Conservation (phyloP, 1,140 invertebrate species). For the Cepaea nemoralis region DNA sequence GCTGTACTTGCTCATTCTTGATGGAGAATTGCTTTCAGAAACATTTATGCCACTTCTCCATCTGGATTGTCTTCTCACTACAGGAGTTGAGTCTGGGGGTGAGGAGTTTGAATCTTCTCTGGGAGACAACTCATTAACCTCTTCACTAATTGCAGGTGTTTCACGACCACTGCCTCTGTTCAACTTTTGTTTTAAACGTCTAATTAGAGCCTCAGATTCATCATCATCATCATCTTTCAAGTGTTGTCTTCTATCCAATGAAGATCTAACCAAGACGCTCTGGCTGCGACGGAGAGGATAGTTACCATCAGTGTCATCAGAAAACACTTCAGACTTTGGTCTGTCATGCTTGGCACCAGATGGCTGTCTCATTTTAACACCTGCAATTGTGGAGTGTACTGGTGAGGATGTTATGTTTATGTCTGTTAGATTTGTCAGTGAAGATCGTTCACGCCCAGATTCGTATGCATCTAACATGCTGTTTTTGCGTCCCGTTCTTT, state of each 20-base stretch:
- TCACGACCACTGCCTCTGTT: slow-evolving; percentile 20
- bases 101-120: background rate
- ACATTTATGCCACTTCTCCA: slow-evolving; percentile 33
- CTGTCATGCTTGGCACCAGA: background rate
- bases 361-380: background rate
- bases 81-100: background rate
- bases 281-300: slow-evolving; percentile 49
- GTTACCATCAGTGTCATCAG: background rate
- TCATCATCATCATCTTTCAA: slow-evolving; percentile 39
- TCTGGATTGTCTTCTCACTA: background rate
- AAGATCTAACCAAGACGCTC: slow-evolving; percentile 54
- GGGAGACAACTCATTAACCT: background rate
- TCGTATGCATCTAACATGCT: slow-evolving; percentile 43
- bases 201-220: slow-evolving; percentile 44
- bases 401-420: background rate
- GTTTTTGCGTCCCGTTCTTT: slow-evolving; percentile 45
- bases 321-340: slow-evolving; percentile 16
- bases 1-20: slow-evolving; percentile 45
- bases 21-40: slow-evolving; percentile 33
- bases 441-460: slow-evolving; percentile 57
- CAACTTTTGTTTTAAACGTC: slow-evolving; percentile 47
- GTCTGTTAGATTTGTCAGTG: slow-evolving; percentile 52
- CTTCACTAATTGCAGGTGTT: slow-evolving; percentile 34
- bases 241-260: slow-evolving; percentile 37
- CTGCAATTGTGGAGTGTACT: background rate